Percentiles rank a stretch among this genome's conserved stretches.
These are phyloP conservation scores for Heliconius eleuchia DNA, from an alignment of 1,140 invertebrate genomes.

Conservation along the genomic window DNA sequence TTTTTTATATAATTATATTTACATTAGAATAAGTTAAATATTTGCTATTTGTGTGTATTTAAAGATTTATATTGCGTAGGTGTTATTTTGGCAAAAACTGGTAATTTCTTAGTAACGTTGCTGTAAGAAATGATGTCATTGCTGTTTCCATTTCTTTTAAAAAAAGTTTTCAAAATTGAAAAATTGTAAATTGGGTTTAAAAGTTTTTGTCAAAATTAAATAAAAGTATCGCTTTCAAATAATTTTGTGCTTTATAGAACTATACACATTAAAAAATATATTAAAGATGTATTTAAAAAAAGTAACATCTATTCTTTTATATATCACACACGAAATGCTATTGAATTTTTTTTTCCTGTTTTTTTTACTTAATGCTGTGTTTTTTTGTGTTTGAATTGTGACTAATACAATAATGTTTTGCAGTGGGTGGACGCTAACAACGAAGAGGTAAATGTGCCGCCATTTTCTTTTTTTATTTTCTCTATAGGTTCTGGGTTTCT, in stretches of 20 bases:
- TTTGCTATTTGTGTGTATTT: conserved; percentile 22
- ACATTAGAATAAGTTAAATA: conserved; percentile 4
- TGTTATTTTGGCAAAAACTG: conserved; percentile 21
- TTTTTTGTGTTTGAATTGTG: conserved; percentile 59
- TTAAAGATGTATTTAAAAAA: conserved; percentile 35
- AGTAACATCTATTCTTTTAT: conserved; percentile 43
- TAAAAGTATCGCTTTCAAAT: conserved; percentile 31
- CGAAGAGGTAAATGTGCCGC: conserved; percentile 81
- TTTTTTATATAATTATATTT: conserved; percentile 9
- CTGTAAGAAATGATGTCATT: not conserved
- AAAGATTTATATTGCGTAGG: not conserved
- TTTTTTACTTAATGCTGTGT: conserved; percentile 38
- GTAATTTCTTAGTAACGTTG: not conserved
- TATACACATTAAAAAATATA: conserved; percentile 36
- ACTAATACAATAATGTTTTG: conserved; percentile 78
- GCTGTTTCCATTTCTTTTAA: too few relatives aligned
- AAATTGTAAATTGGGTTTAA: too few relatives aligned
- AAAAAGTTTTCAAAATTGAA: too few relatives aligned
- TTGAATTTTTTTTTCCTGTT: conserved; percentile 45
- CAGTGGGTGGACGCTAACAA: conserved; percentile 86
- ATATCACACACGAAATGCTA: conserved; percentile 58
- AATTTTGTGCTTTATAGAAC: conserved; percentile 52
- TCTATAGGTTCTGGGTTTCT: conserved; percentile 26
- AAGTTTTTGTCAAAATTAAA: conserved; percentile 20
- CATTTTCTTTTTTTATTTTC: conserved; percentile 32